These are phyloP conservation scores for Heliconius eleuchia DNA, from an alignment of 1,140 invertebrate genomes.

Conservation along the genomic window DNA sequence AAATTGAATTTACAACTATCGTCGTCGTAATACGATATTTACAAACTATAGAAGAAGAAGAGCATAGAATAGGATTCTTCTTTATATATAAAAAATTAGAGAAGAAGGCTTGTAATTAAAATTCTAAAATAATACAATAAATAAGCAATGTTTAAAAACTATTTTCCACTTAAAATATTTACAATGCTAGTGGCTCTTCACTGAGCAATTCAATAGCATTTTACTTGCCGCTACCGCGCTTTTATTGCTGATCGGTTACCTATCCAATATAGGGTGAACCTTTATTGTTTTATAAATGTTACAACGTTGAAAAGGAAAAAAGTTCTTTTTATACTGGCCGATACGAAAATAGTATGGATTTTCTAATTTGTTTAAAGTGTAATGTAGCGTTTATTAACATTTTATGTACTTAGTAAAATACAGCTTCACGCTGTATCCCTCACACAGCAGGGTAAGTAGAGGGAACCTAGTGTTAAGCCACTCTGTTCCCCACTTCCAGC, in stretches of 20 bases:
- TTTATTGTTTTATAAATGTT: conserved; percentile 18
- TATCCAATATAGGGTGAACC: conserved; percentile 18
- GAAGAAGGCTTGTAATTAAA: too few relatives aligned
- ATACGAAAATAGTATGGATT: background rate
- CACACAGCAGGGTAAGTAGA: too few relatives aligned
- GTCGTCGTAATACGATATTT: too few relatives aligned
- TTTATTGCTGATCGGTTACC: conserved; percentile 19
- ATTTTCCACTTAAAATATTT: conserved; percentile 13
- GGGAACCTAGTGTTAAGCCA: too few relatives aligned
- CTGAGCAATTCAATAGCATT: conserved; percentile 17
- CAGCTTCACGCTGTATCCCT: background rate
- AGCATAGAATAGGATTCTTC: too few relatives aligned
- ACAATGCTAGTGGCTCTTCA: conserved; percentile 1
- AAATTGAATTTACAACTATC: background rate
- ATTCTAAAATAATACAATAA: background rate
- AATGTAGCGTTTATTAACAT: conserved; percentile 8
- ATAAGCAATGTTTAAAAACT: background rate
- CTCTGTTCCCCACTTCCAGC: too few relatives aligned
- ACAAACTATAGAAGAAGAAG: too few relatives aligned
- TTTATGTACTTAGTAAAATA: background rate
- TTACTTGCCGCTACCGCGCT: conserved; percentile 6
- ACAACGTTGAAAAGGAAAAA: background rate
- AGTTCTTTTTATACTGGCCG: conserved; percentile 5
- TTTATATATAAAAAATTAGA: too few relatives aligned
- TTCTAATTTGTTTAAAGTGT: conserved; percentile 10